A percentile compares a stretch with the other conserved stretches of the same genome.
These are phyloP conservation scores for Drosophila ambigua DNA, from an alignment of 1,140 invertebrate genomes.

Conservation along the genomic window DNA sequence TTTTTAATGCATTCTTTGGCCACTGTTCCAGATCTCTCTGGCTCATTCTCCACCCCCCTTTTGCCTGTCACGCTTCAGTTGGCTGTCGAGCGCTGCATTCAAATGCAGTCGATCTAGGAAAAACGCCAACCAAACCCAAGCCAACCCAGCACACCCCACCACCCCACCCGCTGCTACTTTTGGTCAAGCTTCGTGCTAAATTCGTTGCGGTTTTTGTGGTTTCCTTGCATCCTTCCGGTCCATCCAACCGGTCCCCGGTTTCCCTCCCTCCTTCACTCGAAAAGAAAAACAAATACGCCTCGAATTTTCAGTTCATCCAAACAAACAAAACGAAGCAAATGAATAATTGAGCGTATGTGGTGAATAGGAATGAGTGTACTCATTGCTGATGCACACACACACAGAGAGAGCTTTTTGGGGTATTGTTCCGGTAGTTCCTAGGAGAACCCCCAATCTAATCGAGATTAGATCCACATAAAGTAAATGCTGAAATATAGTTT, in stretches of 20 bases:
- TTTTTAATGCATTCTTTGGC: slow-evolving; percentile 49
- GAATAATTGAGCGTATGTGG: slow-evolving; percentile 64
- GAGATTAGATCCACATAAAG: too few species aligned
- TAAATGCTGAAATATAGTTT: too few species aligned
- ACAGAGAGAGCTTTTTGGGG: slow-evolving; percentile 5
- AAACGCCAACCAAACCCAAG: neutral
- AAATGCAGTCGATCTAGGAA: slow-evolving; percentile 54
- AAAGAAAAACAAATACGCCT: too few species aligned
- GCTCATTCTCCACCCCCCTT: slow-evolving; percentile 14
- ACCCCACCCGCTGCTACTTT: slow-evolving; percentile 21
- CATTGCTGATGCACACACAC: neutral
- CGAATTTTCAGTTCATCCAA: neutral
- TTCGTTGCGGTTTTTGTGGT: slow-evolving; percentile 73
- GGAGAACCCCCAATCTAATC: too few species aligned
- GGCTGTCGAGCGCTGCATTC: slow-evolving; percentile 50
- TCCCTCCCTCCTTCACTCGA: neutral
- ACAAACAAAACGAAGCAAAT: slow-evolving; percentile 34
- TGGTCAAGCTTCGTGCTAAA: slow-evolving; percentile 77
- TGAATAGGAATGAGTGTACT: slow-evolving; percentile 57
- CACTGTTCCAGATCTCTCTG: slow-evolving; percentile 10
- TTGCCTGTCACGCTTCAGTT: slow-evolving; percentile 63
- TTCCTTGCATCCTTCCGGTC: slow-evolving; percentile 64
- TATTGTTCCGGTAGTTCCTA: too few species aligned
- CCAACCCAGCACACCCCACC: neutral
- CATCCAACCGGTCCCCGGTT: slow-evolving; percentile 1